Conservation (phyloP, 2,888 invertebrate genomes). For the Abrostola triplasia region DNA sequence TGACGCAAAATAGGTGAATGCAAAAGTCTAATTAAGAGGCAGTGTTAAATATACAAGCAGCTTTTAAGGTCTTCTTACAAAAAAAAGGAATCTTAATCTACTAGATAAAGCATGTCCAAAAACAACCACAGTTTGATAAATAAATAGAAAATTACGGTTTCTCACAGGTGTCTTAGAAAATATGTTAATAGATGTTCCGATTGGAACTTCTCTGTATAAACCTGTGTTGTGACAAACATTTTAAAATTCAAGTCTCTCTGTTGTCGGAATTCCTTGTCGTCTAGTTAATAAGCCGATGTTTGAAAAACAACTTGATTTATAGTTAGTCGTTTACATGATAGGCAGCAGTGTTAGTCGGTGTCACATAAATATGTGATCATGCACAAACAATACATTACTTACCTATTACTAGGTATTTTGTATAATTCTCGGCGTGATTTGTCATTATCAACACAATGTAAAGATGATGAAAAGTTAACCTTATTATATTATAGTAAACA, state of each 20-base stretch:
- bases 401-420: too few relatives aligned
- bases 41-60: not conserved
- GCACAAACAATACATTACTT: not conserved
- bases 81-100: too few relatives aligned
- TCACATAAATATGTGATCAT: conserved; percentile 16
- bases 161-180: not conserved
- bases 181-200: not conserved
- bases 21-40: conserved; percentile 19
- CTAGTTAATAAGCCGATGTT: conserved; percentile 37
- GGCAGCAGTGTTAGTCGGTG: conserved; percentile 17
- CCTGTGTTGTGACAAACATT: conserved; percentile 1
- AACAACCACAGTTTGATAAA: not conserved
- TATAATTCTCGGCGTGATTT: too few relatives aligned
- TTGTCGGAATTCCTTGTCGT: conserved; percentile 36
- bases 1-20: conserved; percentile 18
- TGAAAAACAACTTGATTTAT: conserved; percentile 51
- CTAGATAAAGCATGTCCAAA: too few relatives aligned
- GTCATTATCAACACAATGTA: too few relatives aligned
- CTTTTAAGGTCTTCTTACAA: not conserved
- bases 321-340: conserved; percentile 19
- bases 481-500: too few relatives aligned
- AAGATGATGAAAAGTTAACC: too few relatives aligned
- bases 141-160: not conserved
- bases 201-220: conserved; percentile 17
- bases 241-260: conserved; percentile 44